Conservation (phyloP, 2,888 invertebrate genomes). For the Seira musarum region DNA sequence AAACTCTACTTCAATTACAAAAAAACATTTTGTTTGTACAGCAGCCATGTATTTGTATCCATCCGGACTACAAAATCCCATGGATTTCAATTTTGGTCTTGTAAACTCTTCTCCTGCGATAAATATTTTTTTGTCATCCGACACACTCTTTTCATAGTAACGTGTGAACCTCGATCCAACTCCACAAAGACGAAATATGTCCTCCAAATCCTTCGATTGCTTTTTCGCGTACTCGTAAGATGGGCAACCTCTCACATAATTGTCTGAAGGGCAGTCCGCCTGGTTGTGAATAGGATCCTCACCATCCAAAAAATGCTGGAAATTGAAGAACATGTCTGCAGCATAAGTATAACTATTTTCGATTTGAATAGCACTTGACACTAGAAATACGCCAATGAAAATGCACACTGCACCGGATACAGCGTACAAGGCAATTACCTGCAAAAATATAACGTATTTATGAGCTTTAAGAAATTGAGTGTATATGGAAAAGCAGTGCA, state of each 20-base stretch:
- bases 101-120: not conserved
- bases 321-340: constrained; percentile 43
- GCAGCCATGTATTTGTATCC: not conserved
- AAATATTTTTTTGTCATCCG: not conserved
- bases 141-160: not conserved
- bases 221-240: constrained; percentile 36
- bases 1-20: not conserved
- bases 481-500: not conserved
- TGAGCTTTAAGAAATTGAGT: not conserved
- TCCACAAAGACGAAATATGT: constrained; percentile 39
- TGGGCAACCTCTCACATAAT: constrained; percentile 25
- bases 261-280: not conserved
- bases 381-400: constrained; percentile 9
- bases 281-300: constrained; percentile 18
- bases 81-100: not conserved
- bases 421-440: constrained; percentile 30
- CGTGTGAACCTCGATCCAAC: constrained; percentile 40
- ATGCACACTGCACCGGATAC: constrained; percentile 31
- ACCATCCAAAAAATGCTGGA: not conserved
- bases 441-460: not conserved
- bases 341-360: constrained; percentile 43
- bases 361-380: constrained; percentile 20
- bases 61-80: constrained; percentile 12
- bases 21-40: not conserved
- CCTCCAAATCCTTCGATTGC: constrained; percentile 26